These are phyloP conservation scores for Sciurus niger DNA, from an alignment of 2,113 vertebrate species.

Conservation along the genomic window DNA sequence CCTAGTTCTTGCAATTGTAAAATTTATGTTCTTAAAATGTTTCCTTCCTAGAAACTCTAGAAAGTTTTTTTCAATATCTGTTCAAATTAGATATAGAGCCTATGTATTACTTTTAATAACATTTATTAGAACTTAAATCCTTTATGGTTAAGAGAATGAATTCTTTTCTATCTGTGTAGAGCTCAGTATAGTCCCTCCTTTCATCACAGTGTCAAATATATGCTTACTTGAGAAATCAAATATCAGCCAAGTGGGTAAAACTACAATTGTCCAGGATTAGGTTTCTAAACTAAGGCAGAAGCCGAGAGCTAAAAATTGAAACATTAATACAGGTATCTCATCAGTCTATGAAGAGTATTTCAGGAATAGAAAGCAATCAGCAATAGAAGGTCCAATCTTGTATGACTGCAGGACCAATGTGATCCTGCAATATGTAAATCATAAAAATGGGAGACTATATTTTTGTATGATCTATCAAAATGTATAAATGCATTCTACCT, in stretches of 20 bases:
- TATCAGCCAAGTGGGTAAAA: background rate
- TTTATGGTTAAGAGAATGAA: background rate
- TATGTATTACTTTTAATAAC: background rate
- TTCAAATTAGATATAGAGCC: background rate
- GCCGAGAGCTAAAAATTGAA: background rate
- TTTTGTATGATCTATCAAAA: too few species aligned
- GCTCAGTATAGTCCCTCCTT: background rate
- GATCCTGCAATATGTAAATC: too few species aligned
- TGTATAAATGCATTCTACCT: too few species aligned
- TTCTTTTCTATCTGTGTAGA: background rate
- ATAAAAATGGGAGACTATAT: too few species aligned
- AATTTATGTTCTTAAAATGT: conserved; percentile 2
- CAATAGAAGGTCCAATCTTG: background rate
- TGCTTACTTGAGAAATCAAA: conserved; percentile 48
- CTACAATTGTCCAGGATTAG: background rate
- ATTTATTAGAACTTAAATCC: conserved; percentile 55
- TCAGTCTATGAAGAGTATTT: background rate
- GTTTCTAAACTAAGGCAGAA: background rate
- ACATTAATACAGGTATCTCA: background rate
- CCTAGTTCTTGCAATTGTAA: background rate
- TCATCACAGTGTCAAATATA: background rate
- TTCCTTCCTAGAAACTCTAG: background rate
- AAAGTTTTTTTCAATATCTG: background rate
- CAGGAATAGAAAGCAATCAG: too few species aligned
- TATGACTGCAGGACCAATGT: too few species aligned